Conservation (phyloP, 2,797 vertebrate genomes). For the Prionace glauca region DNA sequence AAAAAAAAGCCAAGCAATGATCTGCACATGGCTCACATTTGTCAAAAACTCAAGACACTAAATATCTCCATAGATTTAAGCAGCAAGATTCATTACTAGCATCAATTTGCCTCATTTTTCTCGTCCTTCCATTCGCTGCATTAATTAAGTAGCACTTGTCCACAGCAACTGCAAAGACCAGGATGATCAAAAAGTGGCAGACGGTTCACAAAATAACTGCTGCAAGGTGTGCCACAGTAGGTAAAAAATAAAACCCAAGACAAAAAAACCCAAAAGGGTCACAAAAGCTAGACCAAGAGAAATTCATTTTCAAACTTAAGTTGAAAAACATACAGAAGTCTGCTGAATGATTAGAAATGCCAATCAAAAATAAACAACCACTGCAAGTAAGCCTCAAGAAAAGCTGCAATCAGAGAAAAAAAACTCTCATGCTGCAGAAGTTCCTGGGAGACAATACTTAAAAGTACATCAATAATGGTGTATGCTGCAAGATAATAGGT, state of each 20-base stretch:
- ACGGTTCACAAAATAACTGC: neutral
- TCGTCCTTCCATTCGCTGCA: neutral
- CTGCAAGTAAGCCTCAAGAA: neutral
- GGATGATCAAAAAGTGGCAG: neutral
- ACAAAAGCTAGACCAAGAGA: neutral
- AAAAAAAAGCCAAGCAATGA: neutral
- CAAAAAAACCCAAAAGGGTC: neutral
- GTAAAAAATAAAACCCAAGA: neutral
- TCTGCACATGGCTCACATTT: neutral
- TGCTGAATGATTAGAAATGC: neutral
- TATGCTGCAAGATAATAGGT: conserved; percentile 24
- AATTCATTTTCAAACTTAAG: neutral
- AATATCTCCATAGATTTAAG: neutral
- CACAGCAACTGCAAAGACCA: neutral
- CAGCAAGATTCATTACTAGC: neutral
- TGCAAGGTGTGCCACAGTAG: neutral
- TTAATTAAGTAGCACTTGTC: neutral
- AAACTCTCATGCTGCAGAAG: neutral
- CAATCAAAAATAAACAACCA: neutral
- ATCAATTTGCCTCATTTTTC: neutral
- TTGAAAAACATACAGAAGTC: neutral
- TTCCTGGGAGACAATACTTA: neutral
- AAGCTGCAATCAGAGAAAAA: neutral
- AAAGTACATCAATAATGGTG: conserved; percentile 32
- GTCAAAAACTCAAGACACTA: neutral